phyloP scores from a whole-genome alignment of 35 echinoderm and acorn worm species.

The Anneissia japonica region DNA sequence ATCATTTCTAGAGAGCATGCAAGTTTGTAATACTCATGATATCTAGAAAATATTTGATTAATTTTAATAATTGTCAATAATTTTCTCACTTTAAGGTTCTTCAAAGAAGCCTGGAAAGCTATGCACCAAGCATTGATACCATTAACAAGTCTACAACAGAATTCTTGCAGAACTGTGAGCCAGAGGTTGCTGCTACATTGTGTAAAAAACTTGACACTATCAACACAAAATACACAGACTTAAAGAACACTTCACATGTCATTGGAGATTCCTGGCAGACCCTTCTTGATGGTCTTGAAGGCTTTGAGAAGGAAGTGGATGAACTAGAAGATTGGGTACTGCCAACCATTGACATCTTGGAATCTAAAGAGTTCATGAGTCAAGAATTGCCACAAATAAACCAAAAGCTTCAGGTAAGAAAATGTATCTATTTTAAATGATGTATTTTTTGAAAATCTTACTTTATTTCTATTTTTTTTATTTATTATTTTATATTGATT shows the following conservation, averaged over 20 bases:
- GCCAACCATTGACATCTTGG: constrained; percentile 60
- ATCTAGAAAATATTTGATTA: no score
- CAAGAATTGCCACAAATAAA: constrained; percentile 54
- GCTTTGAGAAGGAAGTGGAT: constrained; percentile 77
- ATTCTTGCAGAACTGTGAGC: constrained; percentile 62
- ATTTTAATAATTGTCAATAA: no score
- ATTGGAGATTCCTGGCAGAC: neutral
- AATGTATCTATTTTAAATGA: no score
- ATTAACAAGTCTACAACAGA: constrained; percentile 32
- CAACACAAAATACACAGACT: constrained; percentile 14
- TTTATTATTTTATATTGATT: no score
- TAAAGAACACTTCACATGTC: neutral
- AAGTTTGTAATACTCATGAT: no score
- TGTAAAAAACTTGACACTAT: constrained; percentile 69
- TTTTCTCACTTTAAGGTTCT: neutral
- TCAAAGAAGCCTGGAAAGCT: constrained; percentile 18
- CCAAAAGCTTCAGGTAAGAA: constrained; percentile 73
- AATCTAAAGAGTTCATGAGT: constrained; percentile 75
- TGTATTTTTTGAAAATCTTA: neutral
- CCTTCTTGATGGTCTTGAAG: constrained; percentile 52
- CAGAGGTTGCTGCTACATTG: constrained; percentile 56
- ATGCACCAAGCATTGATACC: constrained; percentile 58
- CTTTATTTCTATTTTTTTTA: neutral
- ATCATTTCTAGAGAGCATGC: no score
- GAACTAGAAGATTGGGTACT: constrained; percentile 93